Evolutionary conservation across 2,797 vertebrate species (phyloP).

Genomic region (Aldrovandia affinis): DNA sequence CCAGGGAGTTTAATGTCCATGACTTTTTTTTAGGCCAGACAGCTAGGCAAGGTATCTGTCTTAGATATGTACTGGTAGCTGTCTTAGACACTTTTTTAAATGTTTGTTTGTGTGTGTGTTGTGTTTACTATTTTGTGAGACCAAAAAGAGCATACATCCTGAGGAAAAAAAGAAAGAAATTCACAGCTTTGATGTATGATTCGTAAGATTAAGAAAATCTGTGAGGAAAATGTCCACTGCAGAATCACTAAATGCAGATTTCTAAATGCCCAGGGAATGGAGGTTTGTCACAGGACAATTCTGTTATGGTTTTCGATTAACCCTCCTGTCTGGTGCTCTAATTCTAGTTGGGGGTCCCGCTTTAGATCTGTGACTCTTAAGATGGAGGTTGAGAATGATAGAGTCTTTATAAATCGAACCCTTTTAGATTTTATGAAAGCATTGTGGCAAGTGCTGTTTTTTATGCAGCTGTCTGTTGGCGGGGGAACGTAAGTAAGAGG

Average conservation of each 20-base stretch:
- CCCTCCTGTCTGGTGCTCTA: not conserved
- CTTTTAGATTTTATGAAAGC: no score
- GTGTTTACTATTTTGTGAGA: not conserved
- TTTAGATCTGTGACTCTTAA: not conserved
- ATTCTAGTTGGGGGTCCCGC: not conserved
- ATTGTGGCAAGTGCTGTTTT: no score
- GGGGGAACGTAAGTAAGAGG: no score
- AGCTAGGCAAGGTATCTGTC: not conserved
- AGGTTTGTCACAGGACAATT: not conserved
- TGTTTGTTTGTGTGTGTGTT: not conserved
- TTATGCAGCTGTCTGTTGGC: no score
- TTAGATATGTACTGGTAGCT: no score
- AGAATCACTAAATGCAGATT: not conserved
- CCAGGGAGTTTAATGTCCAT: not conserved
- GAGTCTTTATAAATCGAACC: not conserved
- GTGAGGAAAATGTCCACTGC: not conserved
- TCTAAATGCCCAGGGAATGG: not conserved
- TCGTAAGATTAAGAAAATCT: not conserved
- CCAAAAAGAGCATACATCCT: not conserved
- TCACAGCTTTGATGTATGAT: not conserved
- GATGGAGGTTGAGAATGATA: not conserved
- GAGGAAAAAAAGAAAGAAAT: not conserved
- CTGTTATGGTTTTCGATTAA: not conserved
- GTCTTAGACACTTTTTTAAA: not conserved
- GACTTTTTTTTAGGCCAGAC: not conserved